Conservation (phyloP, 2,113 vertebrate species). For the Corythaixoides concolor region DNA sequence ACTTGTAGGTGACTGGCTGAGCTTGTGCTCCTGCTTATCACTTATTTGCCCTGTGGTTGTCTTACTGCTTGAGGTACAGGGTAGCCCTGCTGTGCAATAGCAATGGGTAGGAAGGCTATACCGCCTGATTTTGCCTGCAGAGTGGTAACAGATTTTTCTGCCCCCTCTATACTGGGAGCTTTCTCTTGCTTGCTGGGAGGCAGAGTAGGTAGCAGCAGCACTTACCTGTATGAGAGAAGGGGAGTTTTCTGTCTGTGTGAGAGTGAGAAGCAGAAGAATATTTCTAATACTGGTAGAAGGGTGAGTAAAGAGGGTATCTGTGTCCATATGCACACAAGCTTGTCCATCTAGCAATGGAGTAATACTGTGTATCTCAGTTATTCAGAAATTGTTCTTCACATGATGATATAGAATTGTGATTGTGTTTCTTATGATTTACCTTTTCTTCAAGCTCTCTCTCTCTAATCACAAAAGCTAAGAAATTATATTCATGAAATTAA, state of each 20-base stretch:
- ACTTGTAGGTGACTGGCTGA: not conserved
- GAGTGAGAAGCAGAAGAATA: not conserved
- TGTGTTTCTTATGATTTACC: not conserved
- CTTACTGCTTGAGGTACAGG: not conserved
- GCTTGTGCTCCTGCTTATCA: not conserved
- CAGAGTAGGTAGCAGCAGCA: not conserved
- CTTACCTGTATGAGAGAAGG: not conserved
- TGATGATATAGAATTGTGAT: not conserved
- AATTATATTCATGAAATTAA: not conserved
- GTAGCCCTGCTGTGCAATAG: not conserved
- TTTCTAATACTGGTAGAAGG: not conserved
- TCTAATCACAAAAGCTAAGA: not conserved
- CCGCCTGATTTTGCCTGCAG: not conserved
- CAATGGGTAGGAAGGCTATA: not conserved
- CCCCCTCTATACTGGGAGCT: not conserved
- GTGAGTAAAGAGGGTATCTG: not conserved
- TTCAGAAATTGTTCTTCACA: not conserved
- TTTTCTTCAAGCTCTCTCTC: not conserved
- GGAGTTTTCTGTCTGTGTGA: not conserved
- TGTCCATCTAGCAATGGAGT: not conserved
- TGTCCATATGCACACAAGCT: not conserved
- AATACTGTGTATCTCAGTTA: not conserved
- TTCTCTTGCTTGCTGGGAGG: not conserved
- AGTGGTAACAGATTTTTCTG: not conserved
- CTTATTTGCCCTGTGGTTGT: not conserved